Evolutionary conservation across 2,888 invertebrate genomes (phyloP).

Genomic region (Caenorhabditis virilis): DNA sequence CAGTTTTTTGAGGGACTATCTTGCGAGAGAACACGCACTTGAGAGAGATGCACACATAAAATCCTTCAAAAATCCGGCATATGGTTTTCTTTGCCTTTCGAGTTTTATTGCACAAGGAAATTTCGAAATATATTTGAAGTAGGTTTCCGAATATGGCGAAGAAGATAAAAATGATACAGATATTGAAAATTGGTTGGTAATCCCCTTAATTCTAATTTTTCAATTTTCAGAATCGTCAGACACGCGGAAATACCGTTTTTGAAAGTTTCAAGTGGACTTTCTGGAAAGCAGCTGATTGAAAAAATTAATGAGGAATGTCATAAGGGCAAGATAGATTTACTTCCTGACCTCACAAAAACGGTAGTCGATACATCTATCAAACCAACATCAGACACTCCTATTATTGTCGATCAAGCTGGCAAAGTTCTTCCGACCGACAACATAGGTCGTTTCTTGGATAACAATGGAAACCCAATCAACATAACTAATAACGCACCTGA

Average conservation of each 20-base stretch:
- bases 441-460: constrained; percentile 31
- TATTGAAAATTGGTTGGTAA: too few relatives aligned
- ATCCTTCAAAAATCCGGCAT: too few relatives aligned
- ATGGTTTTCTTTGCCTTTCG: too few relatives aligned
- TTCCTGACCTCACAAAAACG: constrained; percentile 17
- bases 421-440: constrained; percentile 40
- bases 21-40: too few relatives aligned
- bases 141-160: too few relatives aligned
- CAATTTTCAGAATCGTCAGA: constrained; percentile 2
- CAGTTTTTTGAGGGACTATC: too few relatives aligned
- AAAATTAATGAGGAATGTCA: constrained; percentile 9
- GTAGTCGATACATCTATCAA: constrained; percentile 15
- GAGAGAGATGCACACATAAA: too few relatives aligned
- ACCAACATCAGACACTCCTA: constrained; percentile 4
- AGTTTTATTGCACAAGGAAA: too few relatives aligned
- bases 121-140: too few relatives aligned
- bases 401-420: constrained; percentile 19
- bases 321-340: constrained; percentile 5
- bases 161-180: too few relatives aligned
- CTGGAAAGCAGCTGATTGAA: constrained; percentile 8
- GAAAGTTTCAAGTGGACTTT: constrained; percentile 9
- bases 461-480: constrained; percentile 23
- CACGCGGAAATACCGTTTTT: constrained; percentile 17
- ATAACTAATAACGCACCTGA: constrained; percentile 17
- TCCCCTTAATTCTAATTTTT: too few relatives aligned